Base-by-base conservation (phyloP, 1,140 invertebrate genomes). In the Arctopsyche grandis region DNA sequence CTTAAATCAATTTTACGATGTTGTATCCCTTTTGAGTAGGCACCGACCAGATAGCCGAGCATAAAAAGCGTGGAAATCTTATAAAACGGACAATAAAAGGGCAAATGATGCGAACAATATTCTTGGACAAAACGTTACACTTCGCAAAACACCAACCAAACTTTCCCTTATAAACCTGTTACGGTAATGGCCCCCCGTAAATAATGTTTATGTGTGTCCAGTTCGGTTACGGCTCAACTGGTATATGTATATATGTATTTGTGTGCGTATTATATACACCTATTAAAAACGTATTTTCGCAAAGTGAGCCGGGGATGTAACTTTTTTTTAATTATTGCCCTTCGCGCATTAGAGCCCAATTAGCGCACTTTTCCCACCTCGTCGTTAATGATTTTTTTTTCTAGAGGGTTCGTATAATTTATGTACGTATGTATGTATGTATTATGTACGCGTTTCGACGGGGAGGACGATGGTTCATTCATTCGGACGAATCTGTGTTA, bases 171-270 rank as follows among this genome's bases (percentile, higher is more conserved):
- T 66, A 74, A 74, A 74, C 43, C 48, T 29, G 71, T 74, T 29
- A 74, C 22, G 71, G 44, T 74, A 74, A 74, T 74, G 71, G 71
- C 16, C 44, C 12, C 1, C 71, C 71, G 44, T 74, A 74, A 74
- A 74, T 74, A 74, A 74, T 56, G n/a, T 74, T 74, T 74, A 74
- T 24, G 71, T 48, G 46, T 73, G 58, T 22, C n/a, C 58, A 19
- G 16, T 22, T 21, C 16, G 16, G 58, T 22, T 22, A 22, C n/a
- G n/a, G 58, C 58, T 9, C 21, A 52, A 52, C 10, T 16, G 10
- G 12, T 46, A 46, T 46, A 46, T 52, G 12, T 52, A 52, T 12
- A 12, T 52, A 52, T 52, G 1, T 52, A 52, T 52, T 5, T 52
- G 16, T 12, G 16, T 52, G 12, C 4, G 48, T 52, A 4, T 3